Base-by-base conservation (phyloP, 2,888 invertebrate genomes). In the Dichetophora obliterata region DNA sequence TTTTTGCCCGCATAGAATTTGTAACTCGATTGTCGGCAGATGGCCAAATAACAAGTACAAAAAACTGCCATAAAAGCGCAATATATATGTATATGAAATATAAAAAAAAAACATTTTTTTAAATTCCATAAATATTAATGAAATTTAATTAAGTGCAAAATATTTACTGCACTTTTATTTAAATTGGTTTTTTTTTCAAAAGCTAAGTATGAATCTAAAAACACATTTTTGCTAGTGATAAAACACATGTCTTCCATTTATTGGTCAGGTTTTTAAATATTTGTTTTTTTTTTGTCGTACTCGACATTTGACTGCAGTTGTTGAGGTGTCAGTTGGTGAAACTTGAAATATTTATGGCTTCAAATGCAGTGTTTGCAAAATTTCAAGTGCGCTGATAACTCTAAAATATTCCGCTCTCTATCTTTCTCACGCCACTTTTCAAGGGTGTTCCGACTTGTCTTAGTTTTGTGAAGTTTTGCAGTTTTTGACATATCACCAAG, bases 1-100 rank as follows among this genome's bases (percentile, higher is more conserved):
- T 54, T 69, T 63, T 69, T 52, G 66, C 14, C 69, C 69, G 69
- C 69, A 54, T 69, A 31, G 31, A 52, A 69, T 69, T 52, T 69
- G 27, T 48, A 48, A 54, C 68, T 22, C 4, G 34, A 22, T 31
- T 4, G 69, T 69, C 52, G 69, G 69, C 69, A 52, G 27, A 6
- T 24, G 50, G 48, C 68, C 68, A 68, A 68, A 48, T 48, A 27
- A n/a, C 5, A 9, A 22, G 9, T 19, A 34, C 6, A 34, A 34
- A 43, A 43, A 43, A 43, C 1, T 11, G 3, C 1, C 1, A 27
- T 6, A 34, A 63, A 34, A 63, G 1, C 5, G 9, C 27, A 27
- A 31, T 14, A 37, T 6, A 37, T 6, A 37, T 37, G 5, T 6
- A 37, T 37, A 5, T 11, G 14, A 43, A 1, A 43, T 6, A 37